These are phyloP conservation scores for Drosophila limbata DNA, from an alignment of 2,888 invertebrate species.

Conservation along the genomic window DNA sequence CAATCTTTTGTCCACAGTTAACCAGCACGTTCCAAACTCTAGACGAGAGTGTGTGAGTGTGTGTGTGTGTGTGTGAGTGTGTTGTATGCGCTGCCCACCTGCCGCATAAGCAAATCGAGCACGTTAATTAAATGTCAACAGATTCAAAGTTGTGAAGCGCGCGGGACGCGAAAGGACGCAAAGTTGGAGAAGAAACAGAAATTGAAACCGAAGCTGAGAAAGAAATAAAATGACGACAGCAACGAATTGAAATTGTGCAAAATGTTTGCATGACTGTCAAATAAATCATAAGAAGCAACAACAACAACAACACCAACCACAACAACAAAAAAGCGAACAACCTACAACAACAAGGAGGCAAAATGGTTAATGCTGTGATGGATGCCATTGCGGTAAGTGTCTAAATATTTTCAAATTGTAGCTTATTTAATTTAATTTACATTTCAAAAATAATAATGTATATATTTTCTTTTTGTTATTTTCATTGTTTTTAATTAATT, in stretches of 20 bases:
- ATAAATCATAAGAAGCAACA: constrained; percentile 65
- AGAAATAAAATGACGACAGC: constrained; percentile 28
- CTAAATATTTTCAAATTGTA: constrained; percentile 15
- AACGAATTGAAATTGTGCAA: constrained; percentile 64
- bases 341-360: constrained; percentile 47
- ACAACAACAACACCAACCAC: constrained; percentile 11
- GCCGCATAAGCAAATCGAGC: constrained; percentile 69
- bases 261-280: constrained; percentile 66
- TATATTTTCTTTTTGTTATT: constrained; percentile 1
- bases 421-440: constrained; percentile 69
- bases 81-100: constrained; percentile 57
- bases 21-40: constrained; percentile 51
- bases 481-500: constrained; percentile 3
- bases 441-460: constrained; percentile 39
- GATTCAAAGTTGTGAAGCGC: constrained; percentile 49
- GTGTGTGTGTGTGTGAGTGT: constrained; percentile 18
- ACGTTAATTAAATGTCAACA: constrained; percentile 80
- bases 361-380: constrained; percentile 85
- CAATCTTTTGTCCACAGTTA: constrained; percentile 64
- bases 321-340: constrained; percentile 17
- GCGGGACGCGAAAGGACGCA: constrained; percentile 61
- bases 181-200: constrained; percentile 32
- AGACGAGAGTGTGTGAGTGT: constrained; percentile 2
- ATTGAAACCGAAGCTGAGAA: constrained; percentile 14
- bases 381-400: constrained; percentile 85